Evolutionary conservation across 2,113 vertebrate genomes (phyloP).

Genomic region (Etheostoma spectabile): DNA sequence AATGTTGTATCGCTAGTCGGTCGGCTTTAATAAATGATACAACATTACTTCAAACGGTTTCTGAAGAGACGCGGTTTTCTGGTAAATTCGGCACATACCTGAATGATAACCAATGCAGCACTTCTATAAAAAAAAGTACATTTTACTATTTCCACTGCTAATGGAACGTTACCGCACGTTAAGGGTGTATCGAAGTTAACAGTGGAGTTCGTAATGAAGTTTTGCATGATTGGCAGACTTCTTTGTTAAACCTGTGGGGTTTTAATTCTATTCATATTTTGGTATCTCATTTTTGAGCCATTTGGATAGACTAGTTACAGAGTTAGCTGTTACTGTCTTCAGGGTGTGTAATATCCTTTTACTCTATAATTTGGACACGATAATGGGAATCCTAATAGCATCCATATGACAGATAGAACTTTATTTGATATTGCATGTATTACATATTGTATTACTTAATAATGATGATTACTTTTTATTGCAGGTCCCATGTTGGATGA

Average conservation of each 20-base stretch:
- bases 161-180: background rate
- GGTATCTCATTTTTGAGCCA: background rate
- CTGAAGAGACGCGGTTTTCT: background rate
- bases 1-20: background rate
- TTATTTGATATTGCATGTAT: background rate
- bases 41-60: fast-evolving
- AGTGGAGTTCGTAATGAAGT: background rate
- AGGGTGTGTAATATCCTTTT: background rate
- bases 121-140: background rate
- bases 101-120: background rate
- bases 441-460: background rate
- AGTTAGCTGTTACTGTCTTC: background rate
- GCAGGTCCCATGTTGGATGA: background rate
- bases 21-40: fast-evolving
- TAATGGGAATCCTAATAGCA: constrained; percentile 7
- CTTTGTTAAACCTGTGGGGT: background rate
- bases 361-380: constrained; percentile 34
- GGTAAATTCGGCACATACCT: background rate
- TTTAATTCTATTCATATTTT: background rate
- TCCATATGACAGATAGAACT: background rate
- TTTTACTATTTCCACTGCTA: background rate
- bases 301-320: background rate
- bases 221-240: background rate
- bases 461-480: background rate
- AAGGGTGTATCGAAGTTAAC: fast-evolving